A percentile compares a stretch with the other conserved stretches of the same genome.
Conservation (phyloP, 2,797 vertebrate genomes). For the Rhadinocentrus ornatus region DNA sequence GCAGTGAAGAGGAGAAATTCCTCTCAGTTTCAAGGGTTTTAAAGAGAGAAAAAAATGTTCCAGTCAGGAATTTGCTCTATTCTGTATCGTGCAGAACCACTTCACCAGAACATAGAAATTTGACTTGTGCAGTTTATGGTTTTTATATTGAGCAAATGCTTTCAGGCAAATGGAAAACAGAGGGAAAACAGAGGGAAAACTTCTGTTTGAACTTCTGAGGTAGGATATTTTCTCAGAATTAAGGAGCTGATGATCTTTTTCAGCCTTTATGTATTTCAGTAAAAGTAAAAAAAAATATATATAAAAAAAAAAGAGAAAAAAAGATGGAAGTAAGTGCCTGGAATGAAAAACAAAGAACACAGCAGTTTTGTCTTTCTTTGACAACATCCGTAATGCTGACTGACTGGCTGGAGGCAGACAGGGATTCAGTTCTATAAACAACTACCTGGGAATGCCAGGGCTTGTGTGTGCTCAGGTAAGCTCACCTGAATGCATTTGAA, state of each 20-base stretch:
- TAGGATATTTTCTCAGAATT: conserved; percentile 13
- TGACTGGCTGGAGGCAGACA: conserved; percentile 65
- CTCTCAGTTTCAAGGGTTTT: conserved; percentile 27
- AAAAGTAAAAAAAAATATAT: conserved; percentile 15
- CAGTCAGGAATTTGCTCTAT: conserved; percentile 28
- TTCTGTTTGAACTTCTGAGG: conserved; percentile 37
- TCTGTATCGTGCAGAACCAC: conserved; percentile 18
- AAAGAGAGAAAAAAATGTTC: conserved; percentile 21
- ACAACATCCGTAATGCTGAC: conserved; percentile 65
- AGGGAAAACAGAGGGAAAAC: background rate
- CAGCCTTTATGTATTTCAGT: conserved; percentile 30
- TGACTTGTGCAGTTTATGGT: conserved; percentile 28
- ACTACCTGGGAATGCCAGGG: conserved; percentile 59
- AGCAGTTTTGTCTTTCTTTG: conserved; percentile 64
- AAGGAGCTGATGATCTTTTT: conserved; percentile 37
- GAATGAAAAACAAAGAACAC: conserved; percentile 63
- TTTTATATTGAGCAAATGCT: conserved; percentile 36
- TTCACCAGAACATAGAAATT: conserved; percentile 41
- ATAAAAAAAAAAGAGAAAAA: background rate
- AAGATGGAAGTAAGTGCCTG: conserved; percentile 33
- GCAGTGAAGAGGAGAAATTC: conserved; percentile 17
- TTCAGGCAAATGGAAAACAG: conserved; percentile 14
- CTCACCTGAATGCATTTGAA: conserved; percentile 72
- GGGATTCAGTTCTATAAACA: conserved; percentile 69
- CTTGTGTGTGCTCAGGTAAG: conserved; percentile 73